phyloP scores from a whole-genome alignment of 2,797 vertebrate genomes.

The Carcharodon carcharias region DNA sequence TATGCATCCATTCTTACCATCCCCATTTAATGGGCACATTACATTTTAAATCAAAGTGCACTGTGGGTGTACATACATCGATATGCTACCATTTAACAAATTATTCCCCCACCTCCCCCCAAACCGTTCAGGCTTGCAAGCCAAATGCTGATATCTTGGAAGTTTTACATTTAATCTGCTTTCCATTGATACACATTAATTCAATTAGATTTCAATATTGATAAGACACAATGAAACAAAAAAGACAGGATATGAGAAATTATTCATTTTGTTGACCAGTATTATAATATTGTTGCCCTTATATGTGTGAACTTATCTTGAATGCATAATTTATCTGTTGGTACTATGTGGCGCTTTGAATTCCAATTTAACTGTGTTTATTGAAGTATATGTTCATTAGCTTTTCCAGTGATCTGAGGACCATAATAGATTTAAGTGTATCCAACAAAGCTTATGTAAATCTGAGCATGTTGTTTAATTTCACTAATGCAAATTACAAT shows the following conservation, averaged over 20 bases:
- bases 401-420: not conserved
- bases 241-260: not conserved
- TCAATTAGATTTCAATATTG: not conserved
- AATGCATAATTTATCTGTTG: not conserved
- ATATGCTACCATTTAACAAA: not conserved
- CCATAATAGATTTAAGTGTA: not conserved
- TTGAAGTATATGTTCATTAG: not conserved
- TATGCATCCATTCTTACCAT: conserved; percentile 16
- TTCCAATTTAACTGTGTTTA: not conserved
- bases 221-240: not conserved
- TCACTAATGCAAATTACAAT: conserved; percentile 16
- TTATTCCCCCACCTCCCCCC: not conserved
- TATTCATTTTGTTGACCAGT: not conserved
- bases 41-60: conserved; percentile 63
- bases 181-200: not conserved
- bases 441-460: not conserved
- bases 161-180: conserved; percentile 17
- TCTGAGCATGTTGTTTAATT: not conserved
- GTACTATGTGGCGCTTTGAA: not conserved
- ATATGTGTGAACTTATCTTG: not conserved
- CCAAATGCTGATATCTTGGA: not conserved
- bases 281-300: not conserved
- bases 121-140: not conserved
- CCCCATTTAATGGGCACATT: conserved; percentile 51
- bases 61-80: conserved; percentile 49